A percentile compares a stretch with the other conserved stretches of the same genome.
phyloP scores from a whole-genome alignment of 2,888 invertebrate genomes.

The Dasysyrphus tricinctus region DNA sequence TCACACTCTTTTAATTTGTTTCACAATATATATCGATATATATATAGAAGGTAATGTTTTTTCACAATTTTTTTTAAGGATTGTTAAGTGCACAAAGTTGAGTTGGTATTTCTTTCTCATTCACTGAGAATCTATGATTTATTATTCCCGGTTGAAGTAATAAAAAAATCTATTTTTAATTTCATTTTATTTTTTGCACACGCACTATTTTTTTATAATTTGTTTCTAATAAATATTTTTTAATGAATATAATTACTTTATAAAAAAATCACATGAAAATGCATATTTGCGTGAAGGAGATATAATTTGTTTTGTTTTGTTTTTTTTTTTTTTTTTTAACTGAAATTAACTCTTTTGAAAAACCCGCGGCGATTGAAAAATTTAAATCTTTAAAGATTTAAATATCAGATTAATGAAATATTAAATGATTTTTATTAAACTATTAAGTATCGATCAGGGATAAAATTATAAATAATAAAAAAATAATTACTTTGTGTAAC shows the following conservation, averaged over 20 bases:
- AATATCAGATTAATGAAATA: no score
- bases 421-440: no score
- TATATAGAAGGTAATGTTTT: slow-evolving; percentile 10
- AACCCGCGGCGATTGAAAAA: slow-evolving; percentile 16
- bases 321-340: background rate
- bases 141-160: slow-evolving; percentile 19
- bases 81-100: slow-evolving; percentile 10
- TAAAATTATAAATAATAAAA: slow-evolving; percentile 7
- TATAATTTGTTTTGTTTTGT: background rate
- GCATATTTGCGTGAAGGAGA: background rate
- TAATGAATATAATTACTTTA: background rate
- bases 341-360: background rate
- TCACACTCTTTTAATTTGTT: slow-evolving; percentile 26
- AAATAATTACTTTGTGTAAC: slow-evolving; percentile 42
- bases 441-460: background rate
- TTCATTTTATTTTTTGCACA: slow-evolving; percentile 46
- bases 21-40: slow-evolving; percentile 20
- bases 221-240: background rate
- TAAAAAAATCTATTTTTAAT: slow-evolving; percentile 48
- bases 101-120: background rate
- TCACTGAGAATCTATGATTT: slow-evolving; percentile 21
- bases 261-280: slow-evolving; percentile 3
- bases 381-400: background rate
- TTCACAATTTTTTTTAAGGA: slow-evolving; percentile 3
- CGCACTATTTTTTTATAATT: slow-evolving; percentile 38